Percentiles rank a stretch among this genome's conserved stretches.
Conservation (phyloP, 2,797 vertebrate genomes). For the Molossus alvarezi region DNA sequence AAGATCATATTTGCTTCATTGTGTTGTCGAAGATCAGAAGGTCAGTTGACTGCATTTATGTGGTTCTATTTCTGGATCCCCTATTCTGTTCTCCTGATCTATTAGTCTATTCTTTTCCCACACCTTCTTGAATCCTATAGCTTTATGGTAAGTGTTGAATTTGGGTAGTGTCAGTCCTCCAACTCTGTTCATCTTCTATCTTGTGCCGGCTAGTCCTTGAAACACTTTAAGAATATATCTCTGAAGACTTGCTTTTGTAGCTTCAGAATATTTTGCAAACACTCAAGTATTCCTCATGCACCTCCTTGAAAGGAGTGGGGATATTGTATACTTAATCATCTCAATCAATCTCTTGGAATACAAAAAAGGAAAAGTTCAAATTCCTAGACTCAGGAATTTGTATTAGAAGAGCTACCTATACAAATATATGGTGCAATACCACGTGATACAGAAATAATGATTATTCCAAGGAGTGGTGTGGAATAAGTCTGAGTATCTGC, state of each 20-base stretch:
- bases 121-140: background rate
- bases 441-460: background rate
- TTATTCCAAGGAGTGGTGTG: background rate
- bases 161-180: background rate
- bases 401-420: background rate
- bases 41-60: background rate
- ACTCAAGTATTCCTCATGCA: background rate
- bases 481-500: background rate
- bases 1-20: background rate
- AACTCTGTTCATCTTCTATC: background rate
- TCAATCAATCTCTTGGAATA: background rate
- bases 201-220: background rate
- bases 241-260: background rate
- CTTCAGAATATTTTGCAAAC: background rate
- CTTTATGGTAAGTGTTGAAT: background rate
- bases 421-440: background rate
- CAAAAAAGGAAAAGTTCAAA: background rate
- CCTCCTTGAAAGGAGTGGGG: background rate
- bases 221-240: background rate
- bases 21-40: background rate
- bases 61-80: background rate
- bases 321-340: background rate
- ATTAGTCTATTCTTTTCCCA: background rate
- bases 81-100: background rate
- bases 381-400: background rate